These are phyloP conservation scores for Hoplostethus atlanticus DNA, from an alignment of 2,797 vertebrate species.

Conservation along the genomic window DNA sequence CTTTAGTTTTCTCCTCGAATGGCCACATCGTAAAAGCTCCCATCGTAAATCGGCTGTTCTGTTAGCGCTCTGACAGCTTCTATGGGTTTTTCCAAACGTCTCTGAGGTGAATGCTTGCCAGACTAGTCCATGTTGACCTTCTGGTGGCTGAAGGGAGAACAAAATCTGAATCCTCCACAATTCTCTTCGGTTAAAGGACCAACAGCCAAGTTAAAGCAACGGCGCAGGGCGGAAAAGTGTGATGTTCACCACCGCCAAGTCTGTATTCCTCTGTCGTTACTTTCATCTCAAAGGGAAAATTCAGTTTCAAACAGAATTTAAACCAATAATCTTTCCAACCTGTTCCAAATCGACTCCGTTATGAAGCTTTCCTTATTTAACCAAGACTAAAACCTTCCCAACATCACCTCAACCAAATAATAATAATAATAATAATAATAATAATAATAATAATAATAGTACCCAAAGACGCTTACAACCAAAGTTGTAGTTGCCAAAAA, in stretches of 20 bases:
- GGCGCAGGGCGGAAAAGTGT: neutral
- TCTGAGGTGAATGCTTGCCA: neutral
- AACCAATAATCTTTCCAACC: neutral
- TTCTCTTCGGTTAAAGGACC: neutral
- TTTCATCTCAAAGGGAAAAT: neutral
- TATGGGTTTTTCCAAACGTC: conserved; percentile 11
- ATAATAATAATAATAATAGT: no score
- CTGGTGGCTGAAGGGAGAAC: conserved; percentile 23
- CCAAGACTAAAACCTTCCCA: no score
- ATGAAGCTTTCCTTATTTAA: no score
- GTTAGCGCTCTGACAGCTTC: conserved; percentile 22
- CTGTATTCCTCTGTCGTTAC: neutral
- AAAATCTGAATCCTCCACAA: conserved; percentile 27
- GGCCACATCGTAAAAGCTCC: neutral
- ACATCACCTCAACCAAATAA: no score
- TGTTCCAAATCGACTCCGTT: no score
- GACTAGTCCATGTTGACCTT: conserved; percentile 10
- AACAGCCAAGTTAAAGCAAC: neutral
- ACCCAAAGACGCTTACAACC: no score
- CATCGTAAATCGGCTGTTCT: conserved; percentile 8
- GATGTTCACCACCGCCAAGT: neutral
- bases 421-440: no score
- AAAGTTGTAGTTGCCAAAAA: no score
- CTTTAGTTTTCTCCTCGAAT: conserved; percentile 1
- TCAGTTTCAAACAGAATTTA: neutral